Evolutionary conservation across 2,888 invertebrate species (phyloP).

Genomic region (Microplitis deprimator): DNA sequence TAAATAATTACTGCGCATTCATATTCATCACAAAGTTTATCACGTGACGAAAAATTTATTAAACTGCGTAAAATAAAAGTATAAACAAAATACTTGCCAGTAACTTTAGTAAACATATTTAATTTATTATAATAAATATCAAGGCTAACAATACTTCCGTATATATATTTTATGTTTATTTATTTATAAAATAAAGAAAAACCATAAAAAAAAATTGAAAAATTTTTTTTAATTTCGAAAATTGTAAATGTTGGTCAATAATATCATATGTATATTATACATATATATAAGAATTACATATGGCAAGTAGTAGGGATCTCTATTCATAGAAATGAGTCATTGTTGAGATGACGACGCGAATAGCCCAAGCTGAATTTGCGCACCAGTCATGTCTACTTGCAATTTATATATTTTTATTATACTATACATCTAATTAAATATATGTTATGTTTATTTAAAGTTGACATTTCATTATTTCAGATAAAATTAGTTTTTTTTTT

Average conservation of each 20-base stretch:
- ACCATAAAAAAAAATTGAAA: too few relatives aligned
- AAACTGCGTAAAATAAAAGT: too few relatives aligned
- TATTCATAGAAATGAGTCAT: constrained; percentile 66
- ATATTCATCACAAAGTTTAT: too few relatives aligned
- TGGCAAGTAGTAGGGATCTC: constrained; percentile 52
- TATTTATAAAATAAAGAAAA: too few relatives aligned
- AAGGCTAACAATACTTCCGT: too few relatives aligned
- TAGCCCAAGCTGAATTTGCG: constrained; percentile 66
- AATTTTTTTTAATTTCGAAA: background rate
- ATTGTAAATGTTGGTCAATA: background rate
- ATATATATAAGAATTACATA: constrained; percentile 29
- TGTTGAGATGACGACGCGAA: constrained; percentile 65
- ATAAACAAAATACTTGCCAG: too few relatives aligned
- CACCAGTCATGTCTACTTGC: constrained; percentile 48
- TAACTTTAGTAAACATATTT: too few relatives aligned
- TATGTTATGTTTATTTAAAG: background rate
- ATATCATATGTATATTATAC: background rate
- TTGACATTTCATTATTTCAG: background rate
- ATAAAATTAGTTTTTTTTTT: too few relatives aligned
- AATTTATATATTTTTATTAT: background rate
- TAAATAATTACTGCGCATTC: too few relatives aligned
- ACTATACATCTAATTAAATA: background rate
- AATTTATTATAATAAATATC: too few relatives aligned
- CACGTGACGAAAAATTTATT: too few relatives aligned
- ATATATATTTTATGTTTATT: too few relatives aligned